Base-by-base conservation (phyloP, 2,113 vertebrate species). In the Eubucco bourcierii region DNA sequence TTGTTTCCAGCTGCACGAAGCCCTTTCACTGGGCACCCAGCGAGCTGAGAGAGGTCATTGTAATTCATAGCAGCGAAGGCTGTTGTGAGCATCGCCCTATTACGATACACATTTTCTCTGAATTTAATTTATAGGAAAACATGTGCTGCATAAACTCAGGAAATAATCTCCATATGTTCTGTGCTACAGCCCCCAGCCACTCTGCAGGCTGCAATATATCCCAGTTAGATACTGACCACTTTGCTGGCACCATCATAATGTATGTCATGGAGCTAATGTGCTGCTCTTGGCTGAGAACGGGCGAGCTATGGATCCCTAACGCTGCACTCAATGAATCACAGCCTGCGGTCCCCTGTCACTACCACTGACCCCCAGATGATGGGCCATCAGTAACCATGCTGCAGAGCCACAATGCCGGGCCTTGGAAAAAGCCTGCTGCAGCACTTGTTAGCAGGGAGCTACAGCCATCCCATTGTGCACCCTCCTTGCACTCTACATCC, bases 81-180 rank as follows among this genome's bases (percentile, higher is more conserved):
- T 90, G 87, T 86, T 95, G 85, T 2, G 39, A 94, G 93, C 83
- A 86, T 95, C 82, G 65, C 93, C 90, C 91, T 84, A 94, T 96
- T 95, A 96, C 53, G 85, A 93, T 79, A 94, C 93, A 83, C 87
- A 84, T 95, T 95, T 95, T 91, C 93, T 91, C 90, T 68, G 95
- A 90, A 93, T 95, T 95, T 96, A 97, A 96, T 96, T 96, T 95
- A 95, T 91, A 95, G 70, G 61, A 85, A 94, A 96, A 95, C 94
- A 95, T 80, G 90, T 90, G 92, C 80, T 80, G 92, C 88, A 96
- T 90, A 91, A 90, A 95, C 80, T 73, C 66, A 81, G 85, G 71
- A 92, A 95, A 94, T 90, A 92, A 93, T 92, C 88, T 96, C 93
- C 93, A 83, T 94, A 94, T 94, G 94, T 73, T 96, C 74, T 31